Percentiles rank a stretch among this genome's conserved stretches.
Conservation (phyloP, 1,140 invertebrate genomes). For the Formica selysi region DNA sequence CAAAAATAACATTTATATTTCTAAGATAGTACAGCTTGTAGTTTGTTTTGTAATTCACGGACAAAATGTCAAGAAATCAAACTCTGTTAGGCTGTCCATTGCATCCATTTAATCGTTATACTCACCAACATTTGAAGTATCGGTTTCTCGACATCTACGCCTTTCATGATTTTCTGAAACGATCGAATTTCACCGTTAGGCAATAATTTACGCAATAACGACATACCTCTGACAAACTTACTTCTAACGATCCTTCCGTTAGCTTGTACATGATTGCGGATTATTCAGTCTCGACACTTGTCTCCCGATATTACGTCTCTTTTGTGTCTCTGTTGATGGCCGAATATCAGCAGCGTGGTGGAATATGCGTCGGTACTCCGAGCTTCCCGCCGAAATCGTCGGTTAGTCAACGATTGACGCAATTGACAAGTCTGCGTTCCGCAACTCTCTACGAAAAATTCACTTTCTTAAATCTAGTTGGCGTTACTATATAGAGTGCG, state of each 20-base stretch:
- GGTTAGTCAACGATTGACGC: too few relatives aligned
- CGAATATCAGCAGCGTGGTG: too few relatives aligned
- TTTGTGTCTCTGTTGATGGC: too few relatives aligned
- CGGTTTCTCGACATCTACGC: conserved; percentile 57
- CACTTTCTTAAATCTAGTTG: too few relatives aligned
- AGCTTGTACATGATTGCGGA: conserved; percentile 50
- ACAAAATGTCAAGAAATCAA: background rate
- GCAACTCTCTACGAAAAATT: too few relatives aligned
- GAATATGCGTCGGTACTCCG: too few relatives aligned
- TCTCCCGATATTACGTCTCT: too few relatives aligned
- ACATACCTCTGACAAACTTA: conserved; percentile 17
- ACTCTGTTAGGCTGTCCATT: background rate
- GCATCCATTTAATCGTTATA: background rate
- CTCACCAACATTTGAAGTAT: conserved; percentile 69
- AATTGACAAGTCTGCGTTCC: too few relatives aligned
- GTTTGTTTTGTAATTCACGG: background rate
- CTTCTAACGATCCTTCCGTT: conserved; percentile 65
- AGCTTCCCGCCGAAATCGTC: too few relatives aligned
- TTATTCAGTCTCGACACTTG: background rate
- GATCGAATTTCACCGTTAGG: background rate
- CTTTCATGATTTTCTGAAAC: conserved; percentile 69
- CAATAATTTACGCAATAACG: background rate
- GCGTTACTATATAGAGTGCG: too few relatives aligned
- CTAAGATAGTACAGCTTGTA: too few relatives aligned
- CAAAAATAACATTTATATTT: background rate